Conservation (phyloP, 2,797 vertebrate species). For the Synaphobranchus kaupii region DNA sequence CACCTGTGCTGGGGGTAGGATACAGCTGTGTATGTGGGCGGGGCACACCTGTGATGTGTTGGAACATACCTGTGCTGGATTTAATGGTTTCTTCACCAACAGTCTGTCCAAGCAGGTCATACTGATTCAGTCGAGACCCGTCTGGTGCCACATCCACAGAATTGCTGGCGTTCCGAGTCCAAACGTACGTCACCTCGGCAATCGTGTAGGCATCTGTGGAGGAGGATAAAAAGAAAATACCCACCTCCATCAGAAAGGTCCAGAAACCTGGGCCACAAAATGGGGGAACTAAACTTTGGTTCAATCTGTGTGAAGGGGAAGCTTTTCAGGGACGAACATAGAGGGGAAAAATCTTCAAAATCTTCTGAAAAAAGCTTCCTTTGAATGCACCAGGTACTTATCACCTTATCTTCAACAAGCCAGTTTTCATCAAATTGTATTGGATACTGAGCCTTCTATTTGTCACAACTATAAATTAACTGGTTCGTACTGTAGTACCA, state of each 20-base stretch:
- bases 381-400: background rate
- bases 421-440: too few relatives aligned
- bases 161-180: conserved; percentile 86
- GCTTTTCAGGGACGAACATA: background rate
- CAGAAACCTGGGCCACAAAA: background rate
- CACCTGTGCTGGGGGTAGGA: background rate
- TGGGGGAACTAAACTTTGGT: background rate
- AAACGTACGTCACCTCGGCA: conserved; percentile 92
- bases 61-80: conserved; percentile 89
- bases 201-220: conserved; percentile 89
- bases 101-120: conserved; percentile 88
- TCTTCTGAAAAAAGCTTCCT: background rate
- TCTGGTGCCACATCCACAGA: conserved; percentile 91
- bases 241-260: background rate
- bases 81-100: conserved; percentile 90
- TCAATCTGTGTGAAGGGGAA: background rate
- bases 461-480: too few relatives aligned
- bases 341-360: background rate
- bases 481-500: too few relatives aligned
- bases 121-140: conserved; percentile 92
- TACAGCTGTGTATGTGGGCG: background rate
- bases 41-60: background rate
- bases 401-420: background rate
- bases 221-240: background rate
- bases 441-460: too few relatives aligned